Percentiles rank a stretch among this genome's conserved stretches.
Conservation (phyloP, 2,888 invertebrate species). For the Pterostichus niger region DNA sequence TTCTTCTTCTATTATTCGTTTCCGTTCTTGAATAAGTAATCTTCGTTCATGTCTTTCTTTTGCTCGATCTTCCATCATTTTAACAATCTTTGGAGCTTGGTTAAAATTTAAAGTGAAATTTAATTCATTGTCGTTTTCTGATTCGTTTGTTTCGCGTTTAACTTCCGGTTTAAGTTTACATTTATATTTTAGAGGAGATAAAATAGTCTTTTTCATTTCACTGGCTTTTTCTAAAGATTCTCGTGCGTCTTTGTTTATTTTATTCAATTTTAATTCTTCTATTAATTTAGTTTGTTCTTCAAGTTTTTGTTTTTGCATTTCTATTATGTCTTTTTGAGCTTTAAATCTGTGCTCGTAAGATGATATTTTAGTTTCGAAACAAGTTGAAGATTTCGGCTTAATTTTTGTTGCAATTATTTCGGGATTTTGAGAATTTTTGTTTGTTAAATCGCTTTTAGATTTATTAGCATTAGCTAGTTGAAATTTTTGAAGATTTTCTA, state of each 20-base stretch:
- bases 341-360: slow-evolving; percentile 78
- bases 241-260: slow-evolving; percentile 83
- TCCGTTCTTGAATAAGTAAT: slow-evolving; percentile 78
- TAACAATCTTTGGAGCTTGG: slow-evolving; percentile 84
- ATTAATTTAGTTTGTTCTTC: slow-evolving; percentile 87
- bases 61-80: slow-evolving; percentile 87
- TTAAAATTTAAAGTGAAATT: slow-evolving; percentile 77
- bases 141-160: neutral
- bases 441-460: slow-evolving; percentile 50
- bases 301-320: slow-evolving; percentile 84
- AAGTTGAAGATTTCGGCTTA: slow-evolving; percentile 39
- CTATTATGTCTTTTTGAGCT: slow-evolving; percentile 86
- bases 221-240: slow-evolving; percentile 80
- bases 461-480: slow-evolving; percentile 66
- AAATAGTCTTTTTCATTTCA: slow-evolving; percentile 79
- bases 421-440: slow-evolving; percentile 20
- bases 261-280: slow-evolving; percentile 85
- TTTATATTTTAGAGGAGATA: slow-evolving; percentile 75
- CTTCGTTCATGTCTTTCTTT: slow-evolving; percentile 80
- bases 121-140: slow-evolving; percentile 69
- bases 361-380: slow-evolving; percentile 66
- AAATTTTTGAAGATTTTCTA: slow-evolving; percentile 70
- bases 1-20: slow-evolving; percentile 78
- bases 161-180: slow-evolving; percentile 78
- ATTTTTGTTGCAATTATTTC: slow-evolving; percentile 55